A percentile compares a stretch with the other conserved stretches of the same genome.
Conservation (phyloP, 2,113 vertebrate genomes). For the Dipodomys spectabilis region DNA sequence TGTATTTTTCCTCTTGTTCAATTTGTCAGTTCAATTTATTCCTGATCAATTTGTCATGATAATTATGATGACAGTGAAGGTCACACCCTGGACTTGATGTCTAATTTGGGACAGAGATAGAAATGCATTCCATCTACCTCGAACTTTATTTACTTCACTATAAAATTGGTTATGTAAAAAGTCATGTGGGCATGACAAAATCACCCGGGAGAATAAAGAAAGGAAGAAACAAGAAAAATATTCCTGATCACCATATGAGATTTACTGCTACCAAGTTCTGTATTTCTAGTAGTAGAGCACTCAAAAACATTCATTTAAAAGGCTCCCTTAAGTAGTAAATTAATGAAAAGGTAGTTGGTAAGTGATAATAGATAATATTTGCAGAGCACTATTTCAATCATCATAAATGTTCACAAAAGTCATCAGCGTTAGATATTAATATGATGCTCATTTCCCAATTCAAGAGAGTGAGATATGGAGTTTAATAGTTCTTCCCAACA, state of each 20-base stretch:
- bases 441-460: neutral
- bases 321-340: neutral
- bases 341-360: neutral
- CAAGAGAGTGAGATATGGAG: neutral
- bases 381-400: too few species aligned
- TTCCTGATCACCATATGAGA: neutral
- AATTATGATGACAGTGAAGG: neutral
- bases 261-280: neutral
- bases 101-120: neutral
- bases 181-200: neutral
- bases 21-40: conserved; percentile 39
- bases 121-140: neutral
- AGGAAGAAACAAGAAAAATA: neutral
- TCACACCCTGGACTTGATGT: neutral
- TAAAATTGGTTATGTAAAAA: neutral
- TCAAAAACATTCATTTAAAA: neutral
- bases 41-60: conserved; percentile 30
- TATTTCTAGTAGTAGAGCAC: neutral
- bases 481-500: neutral
- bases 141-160: neutral
- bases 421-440: neutral
- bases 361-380: neutral
- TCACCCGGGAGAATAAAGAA: neutral
- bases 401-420: neutral
- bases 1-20: conserved; percentile 55